Percentiles rank a stretch among this genome's conserved stretches.
phyloP scores from a whole-genome alignment of 2,888 invertebrate species.

The Dastarcus helophoroides region DNA sequence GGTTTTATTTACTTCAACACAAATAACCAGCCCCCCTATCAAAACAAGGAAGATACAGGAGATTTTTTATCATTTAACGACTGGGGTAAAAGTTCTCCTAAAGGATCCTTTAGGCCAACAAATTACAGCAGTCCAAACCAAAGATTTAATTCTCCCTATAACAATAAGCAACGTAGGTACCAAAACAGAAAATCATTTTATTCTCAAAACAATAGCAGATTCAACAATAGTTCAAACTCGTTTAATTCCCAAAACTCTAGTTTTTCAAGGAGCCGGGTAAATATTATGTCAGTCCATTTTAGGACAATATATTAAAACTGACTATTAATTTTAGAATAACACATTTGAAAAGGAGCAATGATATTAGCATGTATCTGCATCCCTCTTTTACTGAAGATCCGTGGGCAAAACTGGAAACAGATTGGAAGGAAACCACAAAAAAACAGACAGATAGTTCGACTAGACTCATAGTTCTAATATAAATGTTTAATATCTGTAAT shows the following conservation, averaged over 20 bases:
- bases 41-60: slow-evolving; percentile 9
- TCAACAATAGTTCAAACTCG: slow-evolving; percentile 7
- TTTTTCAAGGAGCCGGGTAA: slow-evolving; percentile 8
- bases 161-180: slow-evolving; percentile 9
- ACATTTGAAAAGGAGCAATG: too few relatives aligned
- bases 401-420: slow-evolving; percentile 12
- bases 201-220: slow-evolving; percentile 9
- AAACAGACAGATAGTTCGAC: too few relatives aligned
- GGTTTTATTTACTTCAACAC: slow-evolving; percentile 15
- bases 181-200: slow-evolving; percentile 9
- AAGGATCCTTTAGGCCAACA: slow-evolving; percentile 7
- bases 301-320: neutral
- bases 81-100: slow-evolving; percentile 7
- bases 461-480: too few relatives aligned
- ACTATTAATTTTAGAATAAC: neutral
- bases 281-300: neutral
- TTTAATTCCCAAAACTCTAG: slow-evolving; percentile 8
- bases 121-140: slow-evolving; percentile 12
- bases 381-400: slow-evolving; percentile 11
- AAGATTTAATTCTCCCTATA: slow-evolving; percentile 13
- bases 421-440: slow-evolving; percentile 10
- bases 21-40: slow-evolving; percentile 7
- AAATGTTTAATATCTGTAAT: too few relatives aligned
- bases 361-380: slow-evolving; percentile 1
- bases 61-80: slow-evolving; percentile 14